A percentile compares a stretch with the other conserved stretches of the same genome.
These are phyloP conservation scores for Microcebus murinus DNA, from an alignment of 2,113 vertebrate genomes.

Conservation along the genomic window DNA sequence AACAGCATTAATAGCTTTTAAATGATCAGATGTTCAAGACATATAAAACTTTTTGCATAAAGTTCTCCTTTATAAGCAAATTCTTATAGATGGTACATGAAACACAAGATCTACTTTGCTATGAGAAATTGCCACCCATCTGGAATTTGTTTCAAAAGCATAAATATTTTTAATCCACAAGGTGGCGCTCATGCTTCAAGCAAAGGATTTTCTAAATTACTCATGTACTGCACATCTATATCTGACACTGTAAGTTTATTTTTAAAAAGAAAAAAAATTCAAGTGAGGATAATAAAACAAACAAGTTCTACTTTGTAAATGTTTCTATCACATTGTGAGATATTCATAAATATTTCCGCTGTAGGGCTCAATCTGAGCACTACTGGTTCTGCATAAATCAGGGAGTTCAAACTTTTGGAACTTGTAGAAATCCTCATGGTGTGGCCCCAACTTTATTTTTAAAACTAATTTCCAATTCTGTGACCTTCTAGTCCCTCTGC, in stretches of 20 bases:
- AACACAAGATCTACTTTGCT: neutral
- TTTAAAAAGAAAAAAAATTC: slow-evolving; percentile 21
- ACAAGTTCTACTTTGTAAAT: neutral
- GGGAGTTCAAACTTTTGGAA: neutral
- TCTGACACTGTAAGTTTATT: neutral
- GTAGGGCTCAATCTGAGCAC: neutral
- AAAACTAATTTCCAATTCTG: neutral
- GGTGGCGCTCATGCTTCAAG: slow-evolving; percentile 69
- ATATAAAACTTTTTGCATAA: neutral
- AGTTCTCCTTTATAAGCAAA: neutral
- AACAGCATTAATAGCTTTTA: neutral
- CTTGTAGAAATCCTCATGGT: neutral
- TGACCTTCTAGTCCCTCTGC: neutral
- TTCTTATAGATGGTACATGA: slow-evolving; percentile 1
- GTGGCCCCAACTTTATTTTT: neutral
- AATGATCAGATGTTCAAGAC: neutral
- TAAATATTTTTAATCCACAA: slow-evolving; percentile 64
- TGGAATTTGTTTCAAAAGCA: neutral
- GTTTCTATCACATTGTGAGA: neutral
- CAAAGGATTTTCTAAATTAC: slow-evolving; percentile 43
- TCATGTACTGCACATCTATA: neutral
- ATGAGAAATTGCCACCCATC: neutral
- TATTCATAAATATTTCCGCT: neutral
- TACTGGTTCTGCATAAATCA: neutral
- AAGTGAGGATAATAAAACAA: neutral